Evolutionary conservation across 2,888 invertebrate genomes (phyloP).

Genomic region (Pilophorus perplexus): DNA sequence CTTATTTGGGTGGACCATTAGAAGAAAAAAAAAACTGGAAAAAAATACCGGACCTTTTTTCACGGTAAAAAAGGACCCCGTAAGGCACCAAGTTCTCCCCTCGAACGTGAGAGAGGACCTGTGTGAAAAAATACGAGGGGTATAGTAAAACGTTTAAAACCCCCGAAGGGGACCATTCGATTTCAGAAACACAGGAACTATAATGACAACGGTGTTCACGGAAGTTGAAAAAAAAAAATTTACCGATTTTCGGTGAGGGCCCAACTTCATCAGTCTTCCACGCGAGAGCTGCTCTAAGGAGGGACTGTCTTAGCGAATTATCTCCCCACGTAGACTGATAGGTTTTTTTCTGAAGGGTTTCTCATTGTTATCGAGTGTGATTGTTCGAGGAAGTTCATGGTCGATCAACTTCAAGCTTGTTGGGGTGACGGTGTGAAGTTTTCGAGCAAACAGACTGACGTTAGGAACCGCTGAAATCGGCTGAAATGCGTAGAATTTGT

Average conservation of each 20-base stretch:
- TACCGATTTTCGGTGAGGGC: background rate
- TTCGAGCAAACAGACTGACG: too few relatives aligned
- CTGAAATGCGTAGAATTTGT: too few relatives aligned
- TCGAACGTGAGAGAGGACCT: background rate
- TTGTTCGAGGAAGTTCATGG: background rate
- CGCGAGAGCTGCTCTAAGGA: background rate
- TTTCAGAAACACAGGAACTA: slow-evolving; percentile 5
- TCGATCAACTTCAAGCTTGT: background rate
- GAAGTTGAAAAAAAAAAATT: background rate
- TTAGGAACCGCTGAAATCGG: too few relatives aligned
- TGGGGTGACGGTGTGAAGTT: too few relatives aligned
- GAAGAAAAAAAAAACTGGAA: slow-evolving; percentile 10
- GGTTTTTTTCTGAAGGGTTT: background rate
- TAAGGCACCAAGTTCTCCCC: too few relatives aligned
- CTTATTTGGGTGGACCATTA: slow-evolving; percentile 33
- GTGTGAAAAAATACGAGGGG: slow-evolving; percentile 7
- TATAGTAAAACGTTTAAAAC: slow-evolving; percentile 15
- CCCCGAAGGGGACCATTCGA: background rate
- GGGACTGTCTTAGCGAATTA: slow-evolving; percentile 20
- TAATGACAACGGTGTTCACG: slow-evolving; percentile 1
- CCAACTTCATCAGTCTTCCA: slow-evolving; percentile 3
- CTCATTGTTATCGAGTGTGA: background rate
- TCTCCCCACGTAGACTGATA: slow-evolving; percentile 11
- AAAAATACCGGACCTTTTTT: slow-evolving; percentile 15
- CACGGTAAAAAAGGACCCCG: slow-evolving; percentile 2